A percentile compares a stretch with the other conserved stretches of the same genome.
phyloP scores from a whole-genome alignment of 2,888 invertebrate species.

The Caenorhabditis angaria region DNA sequence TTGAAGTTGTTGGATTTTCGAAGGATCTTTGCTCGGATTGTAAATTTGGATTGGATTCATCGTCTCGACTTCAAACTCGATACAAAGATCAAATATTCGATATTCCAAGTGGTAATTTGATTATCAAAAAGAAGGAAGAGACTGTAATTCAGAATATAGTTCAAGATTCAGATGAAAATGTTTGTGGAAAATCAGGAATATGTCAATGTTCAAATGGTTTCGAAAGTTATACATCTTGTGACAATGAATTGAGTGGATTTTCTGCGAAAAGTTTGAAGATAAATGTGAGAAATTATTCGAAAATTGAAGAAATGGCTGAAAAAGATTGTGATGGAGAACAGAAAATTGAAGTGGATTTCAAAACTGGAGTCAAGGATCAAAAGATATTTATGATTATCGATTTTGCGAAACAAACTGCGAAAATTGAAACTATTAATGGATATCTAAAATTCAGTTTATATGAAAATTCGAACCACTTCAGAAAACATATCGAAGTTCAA shows the following conservation, averaged over 20 bases:
- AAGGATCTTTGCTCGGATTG: constrained; percentile 17
- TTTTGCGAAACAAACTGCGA: constrained; percentile 22
- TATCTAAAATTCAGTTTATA: constrained; percentile 17
- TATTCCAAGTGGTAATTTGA: constrained; percentile 10
- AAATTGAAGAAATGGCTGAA: neutral
- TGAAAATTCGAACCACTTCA: constrained; percentile 13
- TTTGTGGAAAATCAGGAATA: constrained; percentile 20
- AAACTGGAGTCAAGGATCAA: constrained; percentile 4
- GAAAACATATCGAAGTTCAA: constrained; percentile 14
- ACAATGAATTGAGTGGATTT: constrained; percentile 8
- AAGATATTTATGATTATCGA: constrained; percentile 12
- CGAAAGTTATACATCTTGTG: constrained; percentile 15
- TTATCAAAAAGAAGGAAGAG: constrained; percentile 7
- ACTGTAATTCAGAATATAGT: neutral
- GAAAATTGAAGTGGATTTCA: constrained; percentile 29
- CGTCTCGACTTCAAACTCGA: constrained; percentile 2
- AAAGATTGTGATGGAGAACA: constrained; percentile 13
- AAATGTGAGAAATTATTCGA: constrained; percentile 6
- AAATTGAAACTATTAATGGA: constrained; percentile 29
- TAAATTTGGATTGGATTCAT: neutral
- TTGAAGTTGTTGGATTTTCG: constrained; percentile 14
- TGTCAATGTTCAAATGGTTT: constrained; percentile 27
- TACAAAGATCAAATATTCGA: constrained; percentile 2
- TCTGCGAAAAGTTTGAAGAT: constrained; percentile 17
- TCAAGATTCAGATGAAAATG: constrained; percentile 16